A percentile compares a stretch with the other conserved stretches of the same genome.
phyloP scores from a whole-genome alignment of 2,888 invertebrate genomes.

The Zeuzera pyrina region DNA sequence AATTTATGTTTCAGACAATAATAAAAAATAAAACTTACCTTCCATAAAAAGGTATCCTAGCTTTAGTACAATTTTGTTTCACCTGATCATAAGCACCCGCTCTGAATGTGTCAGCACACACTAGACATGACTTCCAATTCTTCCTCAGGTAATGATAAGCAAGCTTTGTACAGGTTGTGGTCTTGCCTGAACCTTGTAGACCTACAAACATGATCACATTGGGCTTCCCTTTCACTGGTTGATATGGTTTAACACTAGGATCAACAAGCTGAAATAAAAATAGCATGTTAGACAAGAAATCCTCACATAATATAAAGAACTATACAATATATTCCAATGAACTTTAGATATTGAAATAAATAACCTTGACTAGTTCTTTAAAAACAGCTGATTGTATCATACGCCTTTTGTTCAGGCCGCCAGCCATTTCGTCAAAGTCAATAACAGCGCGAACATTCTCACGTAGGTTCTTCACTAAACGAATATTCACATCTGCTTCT shows the following conservation, averaged over 20 bases:
- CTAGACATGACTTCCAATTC: slow-evolving; percentile 98
- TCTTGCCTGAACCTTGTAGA: slow-evolving; percentile 99
- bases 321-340: background rate
- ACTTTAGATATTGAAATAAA: background rate
- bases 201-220: slow-evolving; percentile 99
- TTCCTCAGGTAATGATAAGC: slow-evolving; percentile 99
- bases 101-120: slow-evolving; percentile 99
- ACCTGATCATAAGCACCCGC: slow-evolving; percentile 99
- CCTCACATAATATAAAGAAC: slow-evolving; percentile 2
- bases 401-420: slow-evolving; percentile 96
- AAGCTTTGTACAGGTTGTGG: slow-evolving; percentile 99
- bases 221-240: slow-evolving; percentile 93
- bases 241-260: slow-evolving; percentile 97
- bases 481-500: slow-evolving; percentile 98
- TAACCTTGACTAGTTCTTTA: slow-evolving; percentile 96
- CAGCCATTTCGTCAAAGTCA: slow-evolving; percentile 99
- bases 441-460: slow-evolving; percentile 98
- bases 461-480: slow-evolving; percentile 93
- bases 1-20: background rate
- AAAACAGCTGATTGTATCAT: slow-evolving; percentile 99
- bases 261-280: slow-evolving; percentile 84
- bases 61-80: slow-evolving; percentile 99
- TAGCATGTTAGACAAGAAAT: background rate
- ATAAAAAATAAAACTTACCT: slow-evolving; percentile 70
- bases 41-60: slow-evolving; percentile 99